Conservation (phyloP, 2,797 vertebrate species). For the Sitta carolinensis region DNA sequence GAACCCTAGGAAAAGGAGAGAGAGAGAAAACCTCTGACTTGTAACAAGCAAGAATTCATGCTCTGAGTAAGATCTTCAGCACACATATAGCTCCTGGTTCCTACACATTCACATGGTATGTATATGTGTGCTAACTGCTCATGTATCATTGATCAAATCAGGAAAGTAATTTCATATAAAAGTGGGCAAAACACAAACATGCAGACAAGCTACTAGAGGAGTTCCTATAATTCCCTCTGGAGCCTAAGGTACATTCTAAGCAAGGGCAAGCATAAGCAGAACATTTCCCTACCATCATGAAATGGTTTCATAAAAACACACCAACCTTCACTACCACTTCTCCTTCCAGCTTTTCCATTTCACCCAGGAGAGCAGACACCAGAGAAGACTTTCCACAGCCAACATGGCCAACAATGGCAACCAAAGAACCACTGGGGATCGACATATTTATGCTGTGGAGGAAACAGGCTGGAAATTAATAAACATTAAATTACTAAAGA, state of each 20-base stretch:
- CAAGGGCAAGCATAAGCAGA: background rate
- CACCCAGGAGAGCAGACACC: conserved; percentile 90
- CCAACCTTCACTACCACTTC: conserved; percentile 87
- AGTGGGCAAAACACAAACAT: background rate
- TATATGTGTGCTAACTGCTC: background rate
- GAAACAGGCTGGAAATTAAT: conserved; percentile 62
- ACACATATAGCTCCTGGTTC: background rate
- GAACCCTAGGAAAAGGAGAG: conserved; percentile 82
- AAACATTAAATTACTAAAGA: conserved; percentile 49
- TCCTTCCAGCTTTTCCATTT: conserved; percentile 94
- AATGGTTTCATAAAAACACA: background rate
- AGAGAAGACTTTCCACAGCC: conserved; percentile 97
- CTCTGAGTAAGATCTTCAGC: background rate
- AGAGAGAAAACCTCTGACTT: background rate
- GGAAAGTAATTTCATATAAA: background rate
- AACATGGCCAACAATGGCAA: conserved; percentile 93
- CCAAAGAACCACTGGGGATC: conserved; percentile 88
- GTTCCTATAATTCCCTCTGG: background rate
- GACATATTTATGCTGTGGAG: conserved; percentile 85
- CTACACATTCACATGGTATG: background rate
- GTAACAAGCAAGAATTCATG: background rate
- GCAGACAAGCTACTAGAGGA: background rate
- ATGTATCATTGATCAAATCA: background rate
- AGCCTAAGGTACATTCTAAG: background rate
- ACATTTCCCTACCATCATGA: background rate